Evolutionary conservation across 2,888 invertebrate genomes (phyloP), one percentile per base, ranked within the genome.

Genomic region (Caenorhabditis sp.): DNA sequence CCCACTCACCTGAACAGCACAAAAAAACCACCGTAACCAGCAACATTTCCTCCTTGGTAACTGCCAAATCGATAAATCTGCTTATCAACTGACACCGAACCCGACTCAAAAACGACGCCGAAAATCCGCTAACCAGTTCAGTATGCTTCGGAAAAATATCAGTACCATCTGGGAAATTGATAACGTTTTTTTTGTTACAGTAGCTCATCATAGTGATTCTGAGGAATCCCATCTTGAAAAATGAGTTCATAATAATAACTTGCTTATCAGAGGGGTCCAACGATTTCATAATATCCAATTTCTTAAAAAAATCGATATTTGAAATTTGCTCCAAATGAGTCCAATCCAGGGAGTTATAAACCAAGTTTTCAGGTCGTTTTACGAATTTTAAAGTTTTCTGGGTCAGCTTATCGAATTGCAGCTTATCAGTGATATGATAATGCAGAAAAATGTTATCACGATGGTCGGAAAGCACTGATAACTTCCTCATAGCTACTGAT

Each of bases 221-320:
- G 13, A 40, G 13, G 13, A 40, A 40, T 2, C 40, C 40, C 9
- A 40, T 40, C 2, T 13, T 40, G 40, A 40, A 40, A 13, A 40
- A 40, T 11, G 40, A 40, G 13, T 13, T 40, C 40, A 40, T 40
- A 2, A 40, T 40, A 40, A 40, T 13, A 13, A 40, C 13, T 40
- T 40, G 6, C 40, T 40, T 40, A 40, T 40, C 40, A 13, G 40
- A 13, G 6, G 13, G 9, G 2, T 13, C 40, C 40, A 40, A 2
- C 2, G 6, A 5, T 40, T 40, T 13, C 13, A 40, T 40, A 13
- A 40, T 13, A 40, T 40, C 40, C 47, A 47, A 18, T 18, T 47
- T 47, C 18, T 47, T 20, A n/a, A 47, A 47, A 47, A 47, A 47
- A 47, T 47, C 47, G 18, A 47, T 47, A 18, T 4, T 47, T 47